Evolutionary conservation across 2,888 invertebrate genomes (phyloP), one percentile per base, ranked within the genome.

Genomic region (Protodeltote pygarga): DNA sequence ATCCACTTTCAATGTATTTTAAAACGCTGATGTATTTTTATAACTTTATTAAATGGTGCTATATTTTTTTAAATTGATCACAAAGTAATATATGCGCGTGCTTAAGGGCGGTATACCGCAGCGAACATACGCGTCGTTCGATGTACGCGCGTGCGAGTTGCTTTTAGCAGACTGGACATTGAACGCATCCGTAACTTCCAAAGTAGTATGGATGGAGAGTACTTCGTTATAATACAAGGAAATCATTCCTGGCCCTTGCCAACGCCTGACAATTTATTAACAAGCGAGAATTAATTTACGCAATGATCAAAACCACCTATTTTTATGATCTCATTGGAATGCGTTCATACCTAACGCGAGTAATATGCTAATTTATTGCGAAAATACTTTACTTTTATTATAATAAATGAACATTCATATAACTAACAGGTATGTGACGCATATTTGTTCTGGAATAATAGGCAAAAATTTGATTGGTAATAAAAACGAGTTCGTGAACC

Each of bases 101-200:
- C 45, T 61, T 64, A 72, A 77, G 77, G 80, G 76, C 73, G 55
- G 49, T 57, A 55, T 69, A 60, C 61, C 66, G 63, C 37, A 9
- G 61, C 58, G 63, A 62, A 73, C 74, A 72, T 74, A 74, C 78
- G 70, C 75, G 71, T 71, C 55, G 77, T 68, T 75, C 79, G 71
- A 70, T 75, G 83, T 81, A 77, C 77, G 79, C 64, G 73, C 79
- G 74, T 67, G 77, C 74, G 81, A 79, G 81, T 73, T 81, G 89
- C 86, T 82, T 83, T 81, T 72, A 79, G 73, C 77, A 79, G 81
- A 89, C 89, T 89, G 89, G 86, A 78, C 81, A 75, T 67, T 63
- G 69, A 71, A 79, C 76, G 81, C 79, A 74, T 75, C 81, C 77
- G 83, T 84, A 75, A 61, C 75, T 75, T 72, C 71, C 69, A 76